phyloP scores from a whole-genome alignment of 2,888 invertebrate genomes.

The Drosophila kanekoi region DNA sequence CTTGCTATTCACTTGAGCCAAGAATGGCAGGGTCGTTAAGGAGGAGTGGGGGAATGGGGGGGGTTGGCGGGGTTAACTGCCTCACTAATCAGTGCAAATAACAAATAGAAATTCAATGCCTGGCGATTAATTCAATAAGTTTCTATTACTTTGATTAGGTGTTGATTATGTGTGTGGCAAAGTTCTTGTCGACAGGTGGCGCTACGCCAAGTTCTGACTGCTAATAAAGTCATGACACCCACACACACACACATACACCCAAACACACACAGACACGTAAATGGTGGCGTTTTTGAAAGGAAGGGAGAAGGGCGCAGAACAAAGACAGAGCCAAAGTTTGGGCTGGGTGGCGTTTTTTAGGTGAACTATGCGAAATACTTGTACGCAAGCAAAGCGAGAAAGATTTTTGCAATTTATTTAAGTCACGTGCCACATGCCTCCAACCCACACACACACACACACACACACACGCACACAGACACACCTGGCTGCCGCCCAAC shows the following conservation, averaged over 20 bases:
- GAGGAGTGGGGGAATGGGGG: background rate
- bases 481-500: slow-evolving; percentile 17
- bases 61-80: slow-evolving; percentile 10
- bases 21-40: too few species aligned
- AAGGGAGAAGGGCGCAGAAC: slow-evolving; percentile 37
- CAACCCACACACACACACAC: slow-evolving; percentile 16
- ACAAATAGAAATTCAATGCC: slow-evolving; percentile 73
- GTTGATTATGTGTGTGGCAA: slow-evolving; percentile 72
- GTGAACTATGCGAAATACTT: slow-evolving; percentile 72
- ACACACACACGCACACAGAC: slow-evolving; percentile 11
- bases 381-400: slow-evolving; percentile 67
- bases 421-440: slow-evolving; percentile 73
- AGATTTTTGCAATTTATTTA: slow-evolving; percentile 80
- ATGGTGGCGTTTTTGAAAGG: slow-evolving; percentile 43
- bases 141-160: slow-evolving; percentile 79
- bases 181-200: slow-evolving; percentile 61
- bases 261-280: slow-evolving; percentile 34
- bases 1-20: too few species aligned
- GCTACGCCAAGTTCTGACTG: slow-evolving; percentile 59
- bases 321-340: slow-evolving; percentile 50
- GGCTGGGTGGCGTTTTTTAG: slow-evolving; percentile 18
- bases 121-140: slow-evolving; percentile 77
- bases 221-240: slow-evolving; percentile 72
- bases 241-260: slow-evolving; percentile 29
- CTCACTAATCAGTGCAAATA: slow-evolving; percentile 59